Base-by-base conservation (phyloP, 2,888 invertebrate species). In the Lissocephala sabroskyi region DNA sequence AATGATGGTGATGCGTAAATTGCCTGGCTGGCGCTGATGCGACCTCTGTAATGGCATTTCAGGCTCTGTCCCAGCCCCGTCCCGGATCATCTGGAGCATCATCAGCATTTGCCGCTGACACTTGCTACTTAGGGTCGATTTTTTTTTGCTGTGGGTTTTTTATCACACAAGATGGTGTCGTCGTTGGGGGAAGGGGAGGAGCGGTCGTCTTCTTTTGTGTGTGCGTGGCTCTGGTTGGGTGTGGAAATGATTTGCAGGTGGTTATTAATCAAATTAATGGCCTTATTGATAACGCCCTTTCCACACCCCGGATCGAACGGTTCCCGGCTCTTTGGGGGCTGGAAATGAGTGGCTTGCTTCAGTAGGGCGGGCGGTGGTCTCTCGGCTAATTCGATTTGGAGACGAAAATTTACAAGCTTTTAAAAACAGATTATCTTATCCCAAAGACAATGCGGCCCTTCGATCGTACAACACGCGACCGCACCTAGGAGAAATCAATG, bases 211-310 rank as follows among this genome's bases (percentile, higher is more conserved):
- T 36, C 11, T 53, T 66, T 55, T 63, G 65, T 65, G 70, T 70
- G 75, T 58, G 43, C 18, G 35, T 7, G 23, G 23, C 7, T 23
- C 7, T 23, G 18, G 23, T 19, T 46, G 28, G 48, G 54, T 62
- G 59, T 61, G 81, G 81, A 81, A 81, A 79, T 73, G 79, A 80
- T 80, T 80, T 80, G 75, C 75, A 78, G 74, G 76, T 77, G 76
- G 79, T 81, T 80, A 81, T 80, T 81, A 81, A 81, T 81, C 81
- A 80, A 80, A 76, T 74, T 75, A 66, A 80, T 75, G 78, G 66
- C 63, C 62, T 67, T 68, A 79, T 70, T 73, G 79, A 80, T 79
- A 79, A 73, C 68, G 49, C 10, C 17, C 52, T 61, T 13, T 16
- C 13, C 35, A 35, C 16, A 23, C 23, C 23, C 23, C 23, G 4